Evolutionary conservation across 2,113 vertebrate genomes (phyloP).

Genomic region (Tinamus guttatus): DNA sequence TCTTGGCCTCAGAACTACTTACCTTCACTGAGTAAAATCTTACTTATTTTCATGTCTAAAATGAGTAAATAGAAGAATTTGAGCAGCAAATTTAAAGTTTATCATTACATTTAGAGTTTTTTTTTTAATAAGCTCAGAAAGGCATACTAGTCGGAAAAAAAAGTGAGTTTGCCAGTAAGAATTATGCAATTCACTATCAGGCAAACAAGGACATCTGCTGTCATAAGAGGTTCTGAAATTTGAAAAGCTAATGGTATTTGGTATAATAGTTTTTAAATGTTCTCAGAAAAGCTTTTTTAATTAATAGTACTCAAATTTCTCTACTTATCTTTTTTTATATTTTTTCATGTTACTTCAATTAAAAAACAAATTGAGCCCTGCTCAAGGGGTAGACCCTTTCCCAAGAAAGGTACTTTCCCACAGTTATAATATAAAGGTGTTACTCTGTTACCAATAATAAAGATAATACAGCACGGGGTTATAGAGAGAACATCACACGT

Average conservation of each 20-base stretch:
- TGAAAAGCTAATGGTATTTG: neutral
- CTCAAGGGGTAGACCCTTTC: too few species aligned
- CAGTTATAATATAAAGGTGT: neutral
- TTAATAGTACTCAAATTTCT: neutral
- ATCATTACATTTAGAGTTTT: too few species aligned
- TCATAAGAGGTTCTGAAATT: neutral
- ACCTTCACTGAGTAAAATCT: too few species aligned
- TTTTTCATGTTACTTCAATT: neutral
- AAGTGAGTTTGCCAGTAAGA: too few species aligned
- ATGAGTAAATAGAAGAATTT: too few species aligned
- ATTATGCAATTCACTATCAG: too few species aligned
- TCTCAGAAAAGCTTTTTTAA: neutral
- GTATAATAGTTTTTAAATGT: neutral
- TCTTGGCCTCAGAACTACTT: too few species aligned
- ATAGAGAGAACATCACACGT: neutral
- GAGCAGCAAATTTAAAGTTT: too few species aligned
- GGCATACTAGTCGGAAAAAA: too few species aligned
- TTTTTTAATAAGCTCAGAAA: too few species aligned
- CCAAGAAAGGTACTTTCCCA: neutral
- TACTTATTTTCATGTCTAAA: too few species aligned
- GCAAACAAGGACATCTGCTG: too few species aligned
- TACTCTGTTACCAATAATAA: neutral
- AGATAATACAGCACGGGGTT: neutral
- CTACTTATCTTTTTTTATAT: neutral
- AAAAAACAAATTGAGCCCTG: neutral